phyloP scores from a whole-genome alignment of 2,797 vertebrate genomes.

The Carduelis carduelis region DNA sequence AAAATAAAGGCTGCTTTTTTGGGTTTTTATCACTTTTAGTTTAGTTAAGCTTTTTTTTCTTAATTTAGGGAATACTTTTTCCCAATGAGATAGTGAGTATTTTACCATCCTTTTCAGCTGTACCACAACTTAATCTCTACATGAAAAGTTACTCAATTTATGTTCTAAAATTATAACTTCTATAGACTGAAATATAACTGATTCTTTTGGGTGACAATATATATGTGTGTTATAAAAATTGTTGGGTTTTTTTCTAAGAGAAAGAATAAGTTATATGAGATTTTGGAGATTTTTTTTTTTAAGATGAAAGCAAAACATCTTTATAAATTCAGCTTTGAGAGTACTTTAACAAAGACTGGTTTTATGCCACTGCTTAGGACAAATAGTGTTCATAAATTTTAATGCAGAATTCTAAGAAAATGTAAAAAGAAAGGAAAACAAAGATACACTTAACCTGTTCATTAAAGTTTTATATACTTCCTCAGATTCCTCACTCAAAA shows the following conservation, averaged over 20 bases:
- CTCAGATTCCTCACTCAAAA: neutral
- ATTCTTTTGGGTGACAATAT: neutral
- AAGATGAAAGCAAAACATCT: neutral
- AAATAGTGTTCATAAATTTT: neutral
- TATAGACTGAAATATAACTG: neutral
- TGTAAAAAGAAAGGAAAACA: neutral
- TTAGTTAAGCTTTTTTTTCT: neutral
- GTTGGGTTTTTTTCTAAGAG: neutral
- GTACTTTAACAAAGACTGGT: neutral
- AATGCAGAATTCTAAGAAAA: neutral
- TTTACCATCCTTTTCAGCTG: neutral
- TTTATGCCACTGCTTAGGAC: neutral
- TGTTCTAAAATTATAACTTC: neutral
- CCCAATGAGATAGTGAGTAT: neutral
- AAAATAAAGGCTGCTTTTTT: accelerated
- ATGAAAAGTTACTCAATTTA: neutral
- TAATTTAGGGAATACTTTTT: neutral
- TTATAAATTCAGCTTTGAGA: neutral
- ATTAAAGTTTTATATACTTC: neutral
- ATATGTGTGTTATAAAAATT: neutral
- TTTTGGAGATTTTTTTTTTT: neutral
- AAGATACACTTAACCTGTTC: accelerated
- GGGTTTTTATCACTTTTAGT: accelerated
- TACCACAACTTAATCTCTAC: neutral
- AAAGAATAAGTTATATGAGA: neutral